Evolutionary conservation across 2,797 vertebrate genomes (phyloP), one percentile per base, ranked within the genome.

Genomic region (Tenualosa ilisha): DNA sequence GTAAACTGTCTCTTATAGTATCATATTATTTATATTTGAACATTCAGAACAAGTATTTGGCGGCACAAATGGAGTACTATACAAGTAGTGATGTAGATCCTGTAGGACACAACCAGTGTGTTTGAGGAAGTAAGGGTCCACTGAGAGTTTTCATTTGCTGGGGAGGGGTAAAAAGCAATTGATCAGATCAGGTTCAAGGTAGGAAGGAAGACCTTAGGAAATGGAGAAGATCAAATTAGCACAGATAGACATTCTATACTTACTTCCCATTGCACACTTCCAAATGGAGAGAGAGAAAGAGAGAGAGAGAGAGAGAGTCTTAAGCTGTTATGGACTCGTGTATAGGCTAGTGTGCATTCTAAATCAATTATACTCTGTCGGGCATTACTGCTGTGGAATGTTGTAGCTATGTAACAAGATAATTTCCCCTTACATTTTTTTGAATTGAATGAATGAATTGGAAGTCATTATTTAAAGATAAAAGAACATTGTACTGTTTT

Each of bases 191-290:
- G 72, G 72, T 79, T 79, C 72, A 46, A 43, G 40, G 40, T 17
- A 79, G 72, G 72, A 79, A 46, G 72, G 40, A 79, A 46, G 72
- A 46, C 72, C 40, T 72, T 43, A 79, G 72, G 72, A 79, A 79
- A 79, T 22, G 15, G 72, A 79, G 72, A 79, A 22, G 72, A 79
- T 79, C 72, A 46, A 7, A 43, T 79, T 46, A 46, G 43, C 72
- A 72, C n/a, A 22, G 72, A 79, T 46, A 46, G 72, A 46, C 37
- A 79, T 79, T 43, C 72, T 46, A 79, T 79, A 79, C 65, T 72
- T 40, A 72, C 72, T 79, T 79, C 72, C 40, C 40, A 79, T 20
- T 79, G 20, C 40, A 75, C 68, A 43, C 15, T 15, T 43, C 68
- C 37, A 75, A 75, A 75, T 31, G 12, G 40, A 75, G 15, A 22